These are phyloP conservation scores for Conus canariensis DNA, from an alignment of 2,888 invertebrate species.

Conservation along the genomic window DNA sequence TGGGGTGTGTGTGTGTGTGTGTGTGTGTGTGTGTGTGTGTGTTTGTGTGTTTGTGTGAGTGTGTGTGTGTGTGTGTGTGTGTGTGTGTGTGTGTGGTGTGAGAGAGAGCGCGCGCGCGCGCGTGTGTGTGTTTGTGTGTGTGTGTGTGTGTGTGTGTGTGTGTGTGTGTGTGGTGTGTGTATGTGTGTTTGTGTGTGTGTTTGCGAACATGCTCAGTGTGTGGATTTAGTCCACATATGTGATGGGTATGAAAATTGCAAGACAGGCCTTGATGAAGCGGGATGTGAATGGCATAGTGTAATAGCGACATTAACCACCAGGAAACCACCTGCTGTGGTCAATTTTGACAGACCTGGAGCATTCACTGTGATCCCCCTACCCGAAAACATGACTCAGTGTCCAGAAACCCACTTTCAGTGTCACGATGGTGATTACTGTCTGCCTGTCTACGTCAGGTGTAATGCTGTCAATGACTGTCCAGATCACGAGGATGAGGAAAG, in stretches of 20 bases:
- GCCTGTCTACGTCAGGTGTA: slow-evolving; percentile 1
- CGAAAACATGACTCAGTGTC: background rate
- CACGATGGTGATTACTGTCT: background rate
- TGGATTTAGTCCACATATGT: background rate
- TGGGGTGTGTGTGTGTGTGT: too few relatives aligned
- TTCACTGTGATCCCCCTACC: background rate
- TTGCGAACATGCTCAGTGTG: too few relatives aligned
- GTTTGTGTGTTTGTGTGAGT: too few relatives aligned
- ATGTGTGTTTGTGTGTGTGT: too few relatives aligned
- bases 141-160: too few relatives aligned
- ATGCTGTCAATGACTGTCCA: background rate
- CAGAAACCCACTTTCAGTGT: slow-evolving; percentile 10
- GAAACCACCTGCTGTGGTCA: background rate
- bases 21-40: too few relatives aligned
- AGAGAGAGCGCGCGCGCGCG: too few relatives aligned
- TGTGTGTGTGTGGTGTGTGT: too few relatives aligned
- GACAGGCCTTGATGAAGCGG: background rate
- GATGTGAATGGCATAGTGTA: background rate
- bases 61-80: too few relatives aligned
- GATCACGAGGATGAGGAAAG: background rate
- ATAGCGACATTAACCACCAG: background rate
- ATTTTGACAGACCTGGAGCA: background rate
- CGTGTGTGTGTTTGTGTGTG: too few relatives aligned
- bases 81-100: too few relatives aligned
- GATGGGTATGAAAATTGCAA: background rate